phyloP scores from a whole-genome alignment of 2,888 invertebrate genomes.

The Pilophorus perplexus region DNA sequence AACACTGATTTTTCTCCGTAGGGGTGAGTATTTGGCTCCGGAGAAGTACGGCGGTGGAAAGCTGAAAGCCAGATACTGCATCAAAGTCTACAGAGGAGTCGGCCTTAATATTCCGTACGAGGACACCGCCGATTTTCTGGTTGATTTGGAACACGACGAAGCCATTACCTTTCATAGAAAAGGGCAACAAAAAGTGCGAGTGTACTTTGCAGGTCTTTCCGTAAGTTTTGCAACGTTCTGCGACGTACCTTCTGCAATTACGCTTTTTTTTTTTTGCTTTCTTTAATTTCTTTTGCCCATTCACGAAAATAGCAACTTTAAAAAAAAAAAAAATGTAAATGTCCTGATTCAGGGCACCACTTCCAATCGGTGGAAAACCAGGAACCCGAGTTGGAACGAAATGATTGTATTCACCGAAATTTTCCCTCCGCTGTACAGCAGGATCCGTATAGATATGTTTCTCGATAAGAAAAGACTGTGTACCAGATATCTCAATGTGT shows the following conservation, averaged over 20 bases:
- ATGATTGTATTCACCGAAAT: slow-evolving; percentile 42
- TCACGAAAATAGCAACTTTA: too few species aligned
- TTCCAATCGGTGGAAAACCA: slow-evolving; percentile 15
- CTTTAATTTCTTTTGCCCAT: too few species aligned
- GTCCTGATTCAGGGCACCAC: slow-evolving; percentile 42
- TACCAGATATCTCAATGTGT: slow-evolving; percentile 32
- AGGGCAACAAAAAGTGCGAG: slow-evolving; percentile 14
- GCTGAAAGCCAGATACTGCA: slow-evolving; percentile 34
- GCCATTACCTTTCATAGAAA: too few species aligned
- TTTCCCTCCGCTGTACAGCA: slow-evolving; percentile 41
- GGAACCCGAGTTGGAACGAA: slow-evolving; percentile 33
- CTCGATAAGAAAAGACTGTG: slow-evolving; percentile 6
- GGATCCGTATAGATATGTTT: slow-evolving; percentile 34
- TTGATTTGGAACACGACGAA: neutral
- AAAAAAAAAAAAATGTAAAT: too few species aligned
- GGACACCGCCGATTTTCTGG: neutral
- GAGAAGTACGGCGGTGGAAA: slow-evolving; percentile 35
- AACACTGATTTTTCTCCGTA: too few species aligned
- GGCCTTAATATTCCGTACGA: slow-evolving; percentile 9
- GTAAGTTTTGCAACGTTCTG: slow-evolving; percentile 36
- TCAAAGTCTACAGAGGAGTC: slow-evolving; percentile 30
- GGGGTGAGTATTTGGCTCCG: slow-evolving; percentile 26
- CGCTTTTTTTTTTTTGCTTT: neutral
- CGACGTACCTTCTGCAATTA: too few species aligned
- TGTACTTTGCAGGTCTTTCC: slow-evolving; percentile 41